Conservation (phyloP, 2,888 invertebrate species). For the Eupithecia vulgata region DNA sequence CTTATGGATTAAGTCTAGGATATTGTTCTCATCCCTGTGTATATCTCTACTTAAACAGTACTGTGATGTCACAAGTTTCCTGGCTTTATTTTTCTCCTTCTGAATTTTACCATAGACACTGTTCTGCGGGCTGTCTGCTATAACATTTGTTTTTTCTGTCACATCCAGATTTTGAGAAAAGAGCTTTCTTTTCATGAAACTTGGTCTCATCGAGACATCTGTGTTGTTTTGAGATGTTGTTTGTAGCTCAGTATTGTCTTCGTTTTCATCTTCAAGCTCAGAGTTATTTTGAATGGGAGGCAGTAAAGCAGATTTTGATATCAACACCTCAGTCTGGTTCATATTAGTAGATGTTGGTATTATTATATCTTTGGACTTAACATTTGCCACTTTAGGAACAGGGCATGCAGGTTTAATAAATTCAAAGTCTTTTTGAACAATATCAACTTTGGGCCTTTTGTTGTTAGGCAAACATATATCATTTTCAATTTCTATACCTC, state of each 20-base stretch:
- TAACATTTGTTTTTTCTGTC: constrained; percentile 59
- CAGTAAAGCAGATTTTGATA: constrained; percentile 53
- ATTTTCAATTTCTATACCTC: constrained; percentile 50
- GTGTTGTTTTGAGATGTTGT: constrained; percentile 43
- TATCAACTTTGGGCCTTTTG: constrained; percentile 53
- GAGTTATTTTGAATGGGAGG: constrained; percentile 24
- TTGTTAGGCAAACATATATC: constrained; percentile 44
- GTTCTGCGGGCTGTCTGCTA: constrained; percentile 61
- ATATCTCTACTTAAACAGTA: constrained; percentile 70
- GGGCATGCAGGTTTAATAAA: constrained; percentile 66
- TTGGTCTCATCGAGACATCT: constrained; percentile 69
- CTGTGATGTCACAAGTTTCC: constrained; percentile 68
- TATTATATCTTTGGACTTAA: constrained; percentile 50
- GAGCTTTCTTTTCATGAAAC: constrained; percentile 76
- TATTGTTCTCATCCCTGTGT: constrained; percentile 60
- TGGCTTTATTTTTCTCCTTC: constrained; percentile 69
- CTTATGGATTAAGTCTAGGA: constrained; percentile 73
- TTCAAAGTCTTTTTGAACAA: constrained; percentile 54
- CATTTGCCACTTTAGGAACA: constrained; percentile 50
- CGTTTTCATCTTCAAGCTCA: constrained; percentile 40
- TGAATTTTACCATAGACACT: constrained; percentile 56
- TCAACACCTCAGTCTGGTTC: constrained; percentile 50
- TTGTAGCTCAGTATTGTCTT: constrained; percentile 30
- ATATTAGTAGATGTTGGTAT: constrained; percentile 54
- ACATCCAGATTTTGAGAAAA: constrained; percentile 74